Evolutionary conservation across 1,140 invertebrate genomes (phyloP), one percentile per base, ranked within the genome.

Genomic region (Parapsyche elsis): DNA sequence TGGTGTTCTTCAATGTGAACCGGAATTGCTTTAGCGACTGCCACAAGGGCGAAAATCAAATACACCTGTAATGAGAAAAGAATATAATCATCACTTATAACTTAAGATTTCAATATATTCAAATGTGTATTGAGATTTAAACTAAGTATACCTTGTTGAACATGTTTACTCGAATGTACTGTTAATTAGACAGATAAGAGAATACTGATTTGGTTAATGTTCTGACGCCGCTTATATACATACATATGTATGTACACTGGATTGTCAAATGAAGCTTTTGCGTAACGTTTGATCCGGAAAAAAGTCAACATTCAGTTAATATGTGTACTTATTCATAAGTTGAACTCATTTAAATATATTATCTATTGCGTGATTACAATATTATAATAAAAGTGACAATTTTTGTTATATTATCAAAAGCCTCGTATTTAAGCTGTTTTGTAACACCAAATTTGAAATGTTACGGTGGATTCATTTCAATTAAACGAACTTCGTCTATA

Each of bases 241-340:
- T 5, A 14, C 14, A 7, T 57, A 2, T n/a, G n/a, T n/a, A n/a
- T n/a, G n/a, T n/a, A n/a, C n/a, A n/a, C 19, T 16, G 53, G 19
- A 57, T 61, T 61, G 21, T 61, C 57, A 61, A 61, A 9, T 61
- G 57, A 1, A 61, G 21, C 57, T 61, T 9, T 61, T 61, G 16
- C 16, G 9, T 19, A 61, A 61, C 21, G 7, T 9, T 9, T 9
- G 57, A 19, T 61, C 16, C 21, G n/a, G 57, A 61, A 21, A 38
- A 61, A 61, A 61, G 16, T 61, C 57, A 9, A 21, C 57, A 53
- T 61, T 61, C 19, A 19, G 5, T 61, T 7, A 16, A 9, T 4
- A 61, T 19, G 57, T 9, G 21, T 61, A 61, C 49, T 53, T 53
- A 4, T 2, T n/a, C 57, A 21, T 61, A 61, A 57, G 14, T 19